A percentile compares a stretch with the other conserved stretches of the same genome.
Conservation (phyloP, 2,888 invertebrate species). For the Agrypnus murinus region DNA sequence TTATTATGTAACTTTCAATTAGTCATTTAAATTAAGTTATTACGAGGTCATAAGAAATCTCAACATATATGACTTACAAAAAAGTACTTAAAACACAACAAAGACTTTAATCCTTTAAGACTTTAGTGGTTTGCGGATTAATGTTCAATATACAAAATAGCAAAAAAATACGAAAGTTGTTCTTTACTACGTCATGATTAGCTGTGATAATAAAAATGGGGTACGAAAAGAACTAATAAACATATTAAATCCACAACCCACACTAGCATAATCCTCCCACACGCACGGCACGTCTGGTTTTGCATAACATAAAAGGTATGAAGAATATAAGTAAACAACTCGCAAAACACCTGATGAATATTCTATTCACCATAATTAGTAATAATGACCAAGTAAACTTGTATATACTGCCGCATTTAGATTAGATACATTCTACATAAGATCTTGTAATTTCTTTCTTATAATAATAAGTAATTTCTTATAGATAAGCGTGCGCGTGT, state of each 20-base stretch:
- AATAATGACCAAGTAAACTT: constrained; percentile 30
- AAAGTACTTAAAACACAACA: too few species aligned
- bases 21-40: too few species aligned
- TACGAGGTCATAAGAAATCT: too few species aligned
- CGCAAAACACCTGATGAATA: constrained; percentile 33
- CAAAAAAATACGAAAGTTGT: too few species aligned
- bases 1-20: too few species aligned
- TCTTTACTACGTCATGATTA: too few species aligned
- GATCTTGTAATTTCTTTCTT: constrained; percentile 8
- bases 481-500: too few species aligned
- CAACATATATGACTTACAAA: too few species aligned
- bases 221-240: constrained; percentile 11
- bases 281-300: constrained; percentile 28
- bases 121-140: too few species aligned
- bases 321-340: constrained; percentile 32
- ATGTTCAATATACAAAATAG: too few species aligned
- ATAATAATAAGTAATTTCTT: too few species aligned
- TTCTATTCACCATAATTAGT: constrained; percentile 35
- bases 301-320: constrained; percentile 34
- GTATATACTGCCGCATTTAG: constrained; percentile 29
- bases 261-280: constrained; percentile 27
- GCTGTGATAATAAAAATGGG: constrained; percentile 22
- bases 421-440: constrained; percentile 16
- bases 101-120: too few species aligned
- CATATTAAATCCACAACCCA: constrained; percentile 18